phyloP scores from a whole-genome alignment of 92 coral and sea anemone species.

The Porites evermanni region DNA sequence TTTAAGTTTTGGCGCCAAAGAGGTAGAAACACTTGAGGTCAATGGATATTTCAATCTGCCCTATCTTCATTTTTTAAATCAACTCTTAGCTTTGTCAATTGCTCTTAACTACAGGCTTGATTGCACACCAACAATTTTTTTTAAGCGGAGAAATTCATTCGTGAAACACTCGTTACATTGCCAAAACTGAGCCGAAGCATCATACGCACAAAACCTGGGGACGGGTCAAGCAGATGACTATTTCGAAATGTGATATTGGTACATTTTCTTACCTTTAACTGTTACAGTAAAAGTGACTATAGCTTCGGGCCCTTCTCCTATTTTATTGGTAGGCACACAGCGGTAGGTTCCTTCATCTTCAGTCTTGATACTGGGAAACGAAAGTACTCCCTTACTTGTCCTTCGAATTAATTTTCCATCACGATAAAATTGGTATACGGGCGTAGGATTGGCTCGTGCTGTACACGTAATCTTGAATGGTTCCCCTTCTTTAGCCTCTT shows the following conservation, averaged over 20 bases:
- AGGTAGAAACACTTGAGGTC: too few species aligned
- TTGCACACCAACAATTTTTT: too few species aligned
- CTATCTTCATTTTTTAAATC: too few species aligned
- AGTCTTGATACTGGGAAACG: slow-evolving; percentile 21
- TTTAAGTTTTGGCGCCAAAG: too few species aligned
- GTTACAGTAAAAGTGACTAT: slow-evolving; percentile 26
- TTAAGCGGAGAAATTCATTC: too few species aligned
- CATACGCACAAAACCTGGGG: neutral
- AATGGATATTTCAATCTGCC: too few species aligned
- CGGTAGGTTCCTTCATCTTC: slow-evolving; percentile 57
- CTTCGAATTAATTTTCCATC: slow-evolving; percentile 36
- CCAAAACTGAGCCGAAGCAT: too few species aligned
- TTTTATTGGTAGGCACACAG: slow-evolving; percentile 54
- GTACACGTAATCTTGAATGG: slow-evolving; percentile 43
- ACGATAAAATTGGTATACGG: slow-evolving; percentile 53
- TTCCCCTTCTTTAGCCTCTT: slow-evolving; percentile 10
- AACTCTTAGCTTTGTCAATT: too few species aligned
- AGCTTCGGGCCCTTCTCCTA: slow-evolving; percentile 58
- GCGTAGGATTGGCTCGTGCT: slow-evolving; percentile 62
- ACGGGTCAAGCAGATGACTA: neutral
- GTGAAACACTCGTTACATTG: too few species aligned
- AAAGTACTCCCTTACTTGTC: slow-evolving; percentile 49
- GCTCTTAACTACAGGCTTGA: too few species aligned
- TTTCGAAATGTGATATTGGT: neutral
- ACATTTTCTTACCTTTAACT: slow-evolving; percentile 35